These are phyloP conservation scores for Lanius collurio DNA, from an alignment of 2,113 vertebrate genomes.

Conservation along the genomic window DNA sequence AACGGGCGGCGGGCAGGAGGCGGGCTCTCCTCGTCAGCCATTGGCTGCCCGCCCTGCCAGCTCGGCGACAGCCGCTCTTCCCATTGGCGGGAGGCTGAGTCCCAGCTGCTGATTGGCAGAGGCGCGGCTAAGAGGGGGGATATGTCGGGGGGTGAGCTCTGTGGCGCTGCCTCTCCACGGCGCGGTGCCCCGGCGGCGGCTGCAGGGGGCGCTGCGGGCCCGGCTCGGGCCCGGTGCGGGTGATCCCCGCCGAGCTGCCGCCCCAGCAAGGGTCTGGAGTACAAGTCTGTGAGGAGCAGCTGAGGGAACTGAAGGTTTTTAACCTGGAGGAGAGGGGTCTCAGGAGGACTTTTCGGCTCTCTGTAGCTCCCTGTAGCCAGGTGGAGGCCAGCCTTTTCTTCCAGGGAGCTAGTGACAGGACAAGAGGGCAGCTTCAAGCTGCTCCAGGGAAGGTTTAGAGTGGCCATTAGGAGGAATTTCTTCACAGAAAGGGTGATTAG, in stretches of 20 bases:
- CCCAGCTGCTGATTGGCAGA: background rate
- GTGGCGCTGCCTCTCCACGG: rapidly evolving
- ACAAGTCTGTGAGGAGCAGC: background rate
- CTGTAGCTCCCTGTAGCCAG: background rate
- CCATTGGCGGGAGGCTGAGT: background rate
- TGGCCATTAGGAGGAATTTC: background rate
- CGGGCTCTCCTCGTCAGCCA: background rate
- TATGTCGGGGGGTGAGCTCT: rapidly evolving
- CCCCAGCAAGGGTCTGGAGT: background rate
- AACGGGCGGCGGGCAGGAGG: background rate
- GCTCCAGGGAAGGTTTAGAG: background rate
- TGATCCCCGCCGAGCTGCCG: too few species aligned
- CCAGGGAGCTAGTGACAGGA: too few species aligned
- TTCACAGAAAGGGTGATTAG: background rate
- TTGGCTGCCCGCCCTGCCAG: background rate
- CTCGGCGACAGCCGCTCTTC: rapidly evolving
- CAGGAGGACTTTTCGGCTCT: background rate
- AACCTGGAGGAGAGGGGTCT: background rate
- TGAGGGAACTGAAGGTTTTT: background rate
- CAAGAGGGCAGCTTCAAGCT: background rate
- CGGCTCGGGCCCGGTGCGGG: too few species aligned
- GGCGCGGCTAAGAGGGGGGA: rapidly evolving
- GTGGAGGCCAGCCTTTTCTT: background rate
- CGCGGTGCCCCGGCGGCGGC: rapidly evolving
- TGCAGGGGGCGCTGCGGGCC: background rate